Evolutionary conservation across 2,888 invertebrate species (phyloP).

Genomic region (Caenorhabditis virilis): DNA sequence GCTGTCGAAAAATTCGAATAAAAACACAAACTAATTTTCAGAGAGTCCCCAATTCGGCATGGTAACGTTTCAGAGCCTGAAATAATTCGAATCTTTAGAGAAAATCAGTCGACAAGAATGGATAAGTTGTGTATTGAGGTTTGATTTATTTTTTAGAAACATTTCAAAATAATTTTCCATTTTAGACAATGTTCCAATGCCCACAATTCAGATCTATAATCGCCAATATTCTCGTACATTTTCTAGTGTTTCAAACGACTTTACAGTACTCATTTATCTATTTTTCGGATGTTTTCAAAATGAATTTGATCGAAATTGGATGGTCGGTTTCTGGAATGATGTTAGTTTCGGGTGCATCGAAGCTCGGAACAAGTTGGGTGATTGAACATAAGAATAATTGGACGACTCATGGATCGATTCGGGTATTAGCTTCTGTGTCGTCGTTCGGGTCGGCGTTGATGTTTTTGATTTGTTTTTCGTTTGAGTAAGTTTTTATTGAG

Average conservation of each 20-base stretch:
- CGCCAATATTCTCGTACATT: neutral
- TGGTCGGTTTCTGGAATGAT: neutral
- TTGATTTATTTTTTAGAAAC: no score
- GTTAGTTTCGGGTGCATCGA: no score
- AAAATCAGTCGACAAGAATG: conserved; percentile 22
- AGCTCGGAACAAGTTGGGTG: no score
- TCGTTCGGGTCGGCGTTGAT: no score
- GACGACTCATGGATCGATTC: no score
- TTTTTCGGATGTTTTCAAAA: no score
- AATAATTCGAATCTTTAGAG: no score
- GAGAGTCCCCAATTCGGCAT: conserved; percentile 31
- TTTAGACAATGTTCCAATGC: conserved; percentile 26
- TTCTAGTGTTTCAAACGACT: neutral
- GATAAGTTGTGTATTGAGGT: conserved; percentile 20
- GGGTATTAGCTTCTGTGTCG: no score
- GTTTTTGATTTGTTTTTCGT: no score
- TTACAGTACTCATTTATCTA: neutral
- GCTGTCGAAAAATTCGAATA: neutral
- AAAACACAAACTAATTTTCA: conserved; percentile 1
- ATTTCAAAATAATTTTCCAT: neutral
- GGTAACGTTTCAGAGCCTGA: conserved; percentile 29
- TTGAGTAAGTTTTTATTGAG: no score
- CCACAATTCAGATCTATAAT: conserved; percentile 24
- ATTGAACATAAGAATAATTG: no score
- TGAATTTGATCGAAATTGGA: neutral